A percentile compares a stretch with the other conserved stretches of the same genome.
phyloP scores from a whole-genome alignment of 1,140 invertebrate species.

The Artemia franciscana region DNA sequence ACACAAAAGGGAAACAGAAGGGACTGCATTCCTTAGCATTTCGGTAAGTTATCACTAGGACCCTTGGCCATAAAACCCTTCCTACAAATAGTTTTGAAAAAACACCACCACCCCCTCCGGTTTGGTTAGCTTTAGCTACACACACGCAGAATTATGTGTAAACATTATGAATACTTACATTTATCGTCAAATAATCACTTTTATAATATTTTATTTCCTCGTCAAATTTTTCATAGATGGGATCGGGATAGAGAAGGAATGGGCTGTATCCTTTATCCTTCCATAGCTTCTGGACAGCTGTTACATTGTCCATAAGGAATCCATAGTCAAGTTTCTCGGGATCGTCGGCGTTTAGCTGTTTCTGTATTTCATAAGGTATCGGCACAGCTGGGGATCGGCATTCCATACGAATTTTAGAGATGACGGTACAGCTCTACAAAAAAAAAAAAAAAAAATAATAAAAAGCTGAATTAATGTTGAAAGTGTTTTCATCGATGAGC shows the following conservation, averaged over 20 bases:
- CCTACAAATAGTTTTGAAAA: too few relatives aligned
- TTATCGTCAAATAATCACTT: slow-evolving; percentile 85
- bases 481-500: not conserved
- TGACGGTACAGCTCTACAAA: slow-evolving; percentile 40
- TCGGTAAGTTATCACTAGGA: too few relatives aligned
- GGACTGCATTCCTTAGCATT: too few relatives aligned
- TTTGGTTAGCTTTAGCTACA: too few relatives aligned
- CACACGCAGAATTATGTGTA: too few relatives aligned
- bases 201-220: slow-evolving; percentile 85
- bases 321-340: slow-evolving; percentile 63
- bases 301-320: slow-evolving; percentile 84
- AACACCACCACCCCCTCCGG: too few relatives aligned
- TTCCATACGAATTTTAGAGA: slow-evolving; percentile 51
- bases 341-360: slow-evolving; percentile 33
- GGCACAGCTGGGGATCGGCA: slow-evolving; percentile 54
- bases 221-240: slow-evolving; percentile 62
- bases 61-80: too few relatives aligned
- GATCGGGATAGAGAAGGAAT: slow-evolving; percentile 75
- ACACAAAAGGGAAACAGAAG: too few relatives aligned
- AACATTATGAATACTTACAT: slow-evolving; percentile 31
- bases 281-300: slow-evolving; percentile 56
- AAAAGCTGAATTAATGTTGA: not conserved
- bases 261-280: slow-evolving; percentile 25
- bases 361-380: not conserved
- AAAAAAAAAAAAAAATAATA: slow-evolving; percentile 10